Conservation (phyloP, 2,113 vertebrate species). For the Catharus bicknelli region DNA sequence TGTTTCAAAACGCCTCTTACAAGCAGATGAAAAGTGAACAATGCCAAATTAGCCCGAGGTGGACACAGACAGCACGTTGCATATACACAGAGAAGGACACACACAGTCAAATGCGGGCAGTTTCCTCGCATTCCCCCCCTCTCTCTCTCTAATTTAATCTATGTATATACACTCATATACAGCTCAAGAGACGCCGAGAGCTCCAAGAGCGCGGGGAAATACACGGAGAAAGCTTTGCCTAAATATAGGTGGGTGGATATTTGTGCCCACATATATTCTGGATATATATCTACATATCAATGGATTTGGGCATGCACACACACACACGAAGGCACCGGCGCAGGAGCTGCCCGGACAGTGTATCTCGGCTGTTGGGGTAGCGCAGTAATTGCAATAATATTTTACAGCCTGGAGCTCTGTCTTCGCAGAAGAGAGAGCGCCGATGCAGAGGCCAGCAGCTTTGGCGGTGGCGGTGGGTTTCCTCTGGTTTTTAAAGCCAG, state of each 20-base stretch:
- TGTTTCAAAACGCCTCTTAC: not conserved
- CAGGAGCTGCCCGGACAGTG: not conserved
- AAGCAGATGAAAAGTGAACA: slow-evolving; percentile 23
- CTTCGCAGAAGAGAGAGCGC: slow-evolving; percentile 39
- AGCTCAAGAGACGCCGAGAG: not conserved
- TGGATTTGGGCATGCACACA: slow-evolving; percentile 2
- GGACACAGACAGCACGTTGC: not conserved
- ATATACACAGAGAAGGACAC: not conserved
- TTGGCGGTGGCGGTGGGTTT: not conserved
- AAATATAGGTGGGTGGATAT: slow-evolving; percentile 16
- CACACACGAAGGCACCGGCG: not conserved
- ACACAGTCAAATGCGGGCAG: not conserved
- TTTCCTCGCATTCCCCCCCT: not conserved
- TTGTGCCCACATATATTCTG: slow-evolving; percentile 35
- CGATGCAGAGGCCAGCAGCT: not conserved
- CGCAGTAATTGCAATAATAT: slow-evolving; percentile 28
- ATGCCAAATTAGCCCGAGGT: not conserved
- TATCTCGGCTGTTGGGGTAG: slow-evolving; percentile 1
- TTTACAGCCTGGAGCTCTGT: slow-evolving; percentile 54
- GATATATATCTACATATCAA: not conserved
- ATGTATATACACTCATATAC: not conserved
- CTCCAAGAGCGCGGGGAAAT: not conserved
- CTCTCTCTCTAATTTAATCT: slow-evolving; percentile 8
- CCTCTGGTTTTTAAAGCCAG: not conserved
- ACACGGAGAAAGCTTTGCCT: not conserved